Conservation (phyloP, 2,113 vertebrate genomes). For the Manacus vitellinus region DNA sequence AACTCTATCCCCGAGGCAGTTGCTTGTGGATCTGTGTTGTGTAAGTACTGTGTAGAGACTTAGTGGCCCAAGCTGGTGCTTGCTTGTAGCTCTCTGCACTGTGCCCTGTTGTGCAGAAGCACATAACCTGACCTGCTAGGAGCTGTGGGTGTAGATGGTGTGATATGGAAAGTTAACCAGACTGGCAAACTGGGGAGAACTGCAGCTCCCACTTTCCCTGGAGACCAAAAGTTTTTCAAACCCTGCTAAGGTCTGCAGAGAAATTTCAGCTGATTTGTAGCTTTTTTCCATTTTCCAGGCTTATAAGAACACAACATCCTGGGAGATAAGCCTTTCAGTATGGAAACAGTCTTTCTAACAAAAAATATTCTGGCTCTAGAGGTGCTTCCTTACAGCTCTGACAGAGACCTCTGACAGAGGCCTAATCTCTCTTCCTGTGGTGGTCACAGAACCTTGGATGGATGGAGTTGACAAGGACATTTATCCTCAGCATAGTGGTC, state of each 20-base stretch:
- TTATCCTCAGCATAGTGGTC: background rate
- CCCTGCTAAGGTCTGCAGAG: background rate
- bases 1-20: background rate
- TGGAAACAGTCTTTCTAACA: background rate
- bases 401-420: background rate
- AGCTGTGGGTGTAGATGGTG: background rate
- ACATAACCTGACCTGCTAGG: fast-evolving
- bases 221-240: background rate
- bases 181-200: background rate
- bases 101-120: background rate
- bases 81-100: background rate
- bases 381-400: background rate
- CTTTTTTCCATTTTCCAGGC: background rate
- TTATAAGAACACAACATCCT: background rate
- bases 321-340: background rate
- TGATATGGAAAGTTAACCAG: background rate
- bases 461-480: background rate
- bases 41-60: background rate
- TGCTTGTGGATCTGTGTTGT: background rate
- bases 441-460: background rate
- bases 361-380: background rate
- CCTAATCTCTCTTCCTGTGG: background rate
- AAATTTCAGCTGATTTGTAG: background rate
- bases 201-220: background rate
- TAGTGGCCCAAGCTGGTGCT: background rate